A percentile compares a stretch with the other conserved stretches of the same genome.
Conservation (phyloP, 1,140 invertebrate species). For the fruit fly (Drosophila melanogaster) region Release_6_plus_ISO1_MT NT_037436.4:11748501-11749000, state of each 20-base stretch:
- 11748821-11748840: conserved; percentile 11
- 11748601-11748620: conserved; percentile 13
- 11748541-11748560: conserved; percentile 13
- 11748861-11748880: conserved; percentile 19
- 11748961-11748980: conserved; percentile 5
- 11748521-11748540: conserved; percentile 14
- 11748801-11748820: conserved; percentile 49
- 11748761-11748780: conserved; percentile 46
- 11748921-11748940: no score
- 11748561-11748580: conserved; percentile 32
- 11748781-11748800: conserved; percentile 73
- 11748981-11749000: conserved; percentile 1
- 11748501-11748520: conserved; percentile 10
- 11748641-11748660: conserved; percentile 59
- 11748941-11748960: neutral
- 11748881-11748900: neutral
- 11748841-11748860: conserved; percentile 23
- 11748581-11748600: conserved; percentile 20
- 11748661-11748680: conserved; percentile 50
- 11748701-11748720: conserved; percentile 51
- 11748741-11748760: conserved; percentile 29
- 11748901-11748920: neutral
- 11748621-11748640: conserved; percentile 42
- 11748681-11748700: conserved; percentile 70
- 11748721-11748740: conserved; percentile 9